Percentiles rank a stretch among this genome's conserved stretches.
Evolutionary conservation across 2,797 vertebrate species (phyloP).

Genomic region (Rhadinocentrus ornatus): DNA sequence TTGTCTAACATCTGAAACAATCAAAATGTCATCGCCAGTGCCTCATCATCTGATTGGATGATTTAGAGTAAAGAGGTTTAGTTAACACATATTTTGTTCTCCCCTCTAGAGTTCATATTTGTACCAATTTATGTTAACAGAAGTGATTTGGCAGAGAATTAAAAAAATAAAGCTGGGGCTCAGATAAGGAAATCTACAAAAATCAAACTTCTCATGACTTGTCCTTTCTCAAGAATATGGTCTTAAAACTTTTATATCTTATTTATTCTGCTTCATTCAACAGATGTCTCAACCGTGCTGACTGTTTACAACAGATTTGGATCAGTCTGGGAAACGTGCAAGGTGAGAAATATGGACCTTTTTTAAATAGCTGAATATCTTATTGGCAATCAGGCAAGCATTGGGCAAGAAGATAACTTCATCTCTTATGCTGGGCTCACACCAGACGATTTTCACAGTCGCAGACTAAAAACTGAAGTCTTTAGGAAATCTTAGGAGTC

Average conservation of each 20-base stretch:
- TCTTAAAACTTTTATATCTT: too few species aligned
- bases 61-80: conserved; percentile 43
- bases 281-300: conserved; percentile 61
- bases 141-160: neutral
- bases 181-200: neutral
- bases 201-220: neutral
- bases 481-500: too few species aligned
- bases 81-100: neutral
- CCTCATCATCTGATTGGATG: conserved; percentile 49
- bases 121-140: conserved; percentile 6
- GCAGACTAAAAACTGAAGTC: too few species aligned
- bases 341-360: conserved; percentile 32
- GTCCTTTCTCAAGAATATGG: neutral
- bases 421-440: too few species aligned
- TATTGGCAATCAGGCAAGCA: neutral
- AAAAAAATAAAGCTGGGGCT: neutral
- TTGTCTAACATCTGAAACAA: conserved; percentile 38
- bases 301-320: conserved; percentile 21
- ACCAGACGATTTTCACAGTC: too few species aligned
- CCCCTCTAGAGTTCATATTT: neutral
- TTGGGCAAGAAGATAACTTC: neutral
- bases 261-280: conserved; percentile 8
- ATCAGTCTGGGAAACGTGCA: conserved; percentile 26
- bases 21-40: conserved; percentile 12
- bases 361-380: neutral